Percentiles rank a stretch among this genome's conserved stretches.
Conservation (phyloP, 2,888 invertebrate species). For the Theretra japonica region DNA sequence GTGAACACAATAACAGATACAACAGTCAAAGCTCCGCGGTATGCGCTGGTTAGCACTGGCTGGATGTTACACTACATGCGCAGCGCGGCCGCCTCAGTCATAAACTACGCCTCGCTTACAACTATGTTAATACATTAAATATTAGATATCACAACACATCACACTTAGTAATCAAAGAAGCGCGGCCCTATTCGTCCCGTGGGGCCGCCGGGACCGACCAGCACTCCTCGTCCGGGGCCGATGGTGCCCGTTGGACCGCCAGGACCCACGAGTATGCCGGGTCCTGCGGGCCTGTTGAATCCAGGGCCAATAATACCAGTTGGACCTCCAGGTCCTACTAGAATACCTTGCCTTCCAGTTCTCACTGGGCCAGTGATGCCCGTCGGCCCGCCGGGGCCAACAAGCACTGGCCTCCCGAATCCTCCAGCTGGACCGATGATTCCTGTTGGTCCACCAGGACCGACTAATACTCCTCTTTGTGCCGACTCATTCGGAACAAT, state of each 20-base stretch:
- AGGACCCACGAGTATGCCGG: slow-evolving; percentile 68
- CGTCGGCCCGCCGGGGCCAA: slow-evolving; percentile 75
- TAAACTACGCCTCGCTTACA: slow-evolving; percentile 21
- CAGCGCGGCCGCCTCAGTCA: slow-evolving; percentile 4
- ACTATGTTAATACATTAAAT: slow-evolving; percentile 26
- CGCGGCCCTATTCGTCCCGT: slow-evolving; percentile 67
- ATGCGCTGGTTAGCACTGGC: neutral
- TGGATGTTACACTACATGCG: neutral
- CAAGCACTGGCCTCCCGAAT: slow-evolving; percentile 57
- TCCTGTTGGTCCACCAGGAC: slow-evolving; percentile 69
- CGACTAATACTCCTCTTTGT: slow-evolving; percentile 70
- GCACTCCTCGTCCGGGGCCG: slow-evolving; percentile 53
- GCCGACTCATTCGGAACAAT: slow-evolving; percentile 45
- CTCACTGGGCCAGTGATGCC: slow-evolving; percentile 58
- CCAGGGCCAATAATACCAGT: slow-evolving; percentile 56
- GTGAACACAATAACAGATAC: slow-evolving; percentile 24
- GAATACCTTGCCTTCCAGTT: slow-evolving; percentile 46
- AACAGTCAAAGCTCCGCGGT: slow-evolving; percentile 16
- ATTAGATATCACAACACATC: slow-evolving; percentile 31
- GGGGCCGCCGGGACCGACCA: slow-evolving; percentile 77
- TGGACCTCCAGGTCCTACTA: slow-evolving; percentile 74
- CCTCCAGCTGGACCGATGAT: slow-evolving; percentile 49
- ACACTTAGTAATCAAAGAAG: slow-evolving; percentile 72
- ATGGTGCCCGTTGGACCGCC: slow-evolving; percentile 66
- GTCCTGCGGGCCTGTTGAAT: slow-evolving; percentile 55